Conservation (phyloP, 2,888 invertebrate species). For the Cheilosia vulpina region DNA sequence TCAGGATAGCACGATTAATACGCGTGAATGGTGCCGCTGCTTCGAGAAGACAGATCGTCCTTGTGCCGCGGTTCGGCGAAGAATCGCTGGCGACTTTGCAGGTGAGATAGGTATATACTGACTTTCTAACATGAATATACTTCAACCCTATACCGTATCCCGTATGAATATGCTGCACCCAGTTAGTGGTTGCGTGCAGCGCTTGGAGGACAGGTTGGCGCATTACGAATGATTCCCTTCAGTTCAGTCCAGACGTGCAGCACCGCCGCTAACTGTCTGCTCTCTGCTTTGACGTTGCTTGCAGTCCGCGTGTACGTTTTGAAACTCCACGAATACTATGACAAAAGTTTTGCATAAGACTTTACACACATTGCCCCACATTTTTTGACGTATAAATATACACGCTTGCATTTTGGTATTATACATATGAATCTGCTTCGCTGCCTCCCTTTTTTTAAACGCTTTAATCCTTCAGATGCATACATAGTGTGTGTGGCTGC, state of each 20-base stretch:
- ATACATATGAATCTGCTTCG: conserved; percentile 20
- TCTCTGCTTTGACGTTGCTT: conserved; percentile 47
- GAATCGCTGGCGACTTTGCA: conserved; percentile 88
- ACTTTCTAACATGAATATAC: conserved; percentile 79
- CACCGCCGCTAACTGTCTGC: conserved; percentile 28
- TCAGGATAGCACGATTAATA: conserved; percentile 88
- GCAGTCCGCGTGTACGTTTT: conserved; percentile 15
- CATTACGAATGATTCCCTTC: conserved; percentile 7
- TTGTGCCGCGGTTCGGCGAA: conserved; percentile 92
- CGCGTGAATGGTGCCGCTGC: conserved; percentile 92
- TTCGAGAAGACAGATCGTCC: conserved; percentile 92
- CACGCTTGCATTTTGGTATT: conserved; percentile 36
- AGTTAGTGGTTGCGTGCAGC: conserved; percentile 31
- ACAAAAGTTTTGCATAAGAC: conserved; percentile 10
- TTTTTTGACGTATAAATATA: not conserved
- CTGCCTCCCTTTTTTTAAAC: conserved; percentile 44
- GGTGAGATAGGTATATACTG: conserved; percentile 85
- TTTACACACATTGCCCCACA: conserved; percentile 26
- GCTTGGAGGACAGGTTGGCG: conserved; percentile 11
- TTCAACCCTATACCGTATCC: conserved; percentile 49
- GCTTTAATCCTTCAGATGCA: conserved; percentile 59
- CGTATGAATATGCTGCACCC: conserved; percentile 51
- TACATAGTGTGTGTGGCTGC: conserved; percentile 15
- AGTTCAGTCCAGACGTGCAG: not conserved
- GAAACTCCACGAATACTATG: not conserved